These are phyloP conservation scores for Drosophila kambysellisi DNA, from an alignment of 2,888 invertebrate species.

Conservation along the genomic window DNA sequence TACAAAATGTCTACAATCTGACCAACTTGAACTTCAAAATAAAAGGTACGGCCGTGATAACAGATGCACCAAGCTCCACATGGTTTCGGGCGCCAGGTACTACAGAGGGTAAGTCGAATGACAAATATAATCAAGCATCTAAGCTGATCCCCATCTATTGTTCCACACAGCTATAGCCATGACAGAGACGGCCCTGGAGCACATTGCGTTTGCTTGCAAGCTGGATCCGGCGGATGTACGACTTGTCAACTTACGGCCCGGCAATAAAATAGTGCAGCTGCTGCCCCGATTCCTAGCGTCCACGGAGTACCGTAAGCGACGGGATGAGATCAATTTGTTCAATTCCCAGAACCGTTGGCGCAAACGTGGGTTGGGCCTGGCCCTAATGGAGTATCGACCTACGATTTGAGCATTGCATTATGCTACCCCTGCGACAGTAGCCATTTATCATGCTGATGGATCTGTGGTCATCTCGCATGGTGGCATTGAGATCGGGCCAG, in stretches of 20 bases:
- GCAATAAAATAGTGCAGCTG: conserved; percentile 84
- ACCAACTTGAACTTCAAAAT: conserved; percentile 87
- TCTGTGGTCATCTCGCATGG: conserved; percentile 90
- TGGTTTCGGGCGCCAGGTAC: conserved; percentile 88
- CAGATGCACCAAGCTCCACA: conserved; percentile 90
- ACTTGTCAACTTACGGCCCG: conserved; percentile 86
- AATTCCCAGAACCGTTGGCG: conserved; percentile 92
- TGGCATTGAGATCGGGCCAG: conserved; percentile 93
- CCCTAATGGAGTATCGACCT: conserved; percentile 87
- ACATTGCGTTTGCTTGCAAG: conserved; percentile 86
- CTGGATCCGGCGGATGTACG: conserved; percentile 88
- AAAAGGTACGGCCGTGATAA: conserved; percentile 88
- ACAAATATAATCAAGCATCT: background rate
- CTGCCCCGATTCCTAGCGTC: conserved; percentile 86
- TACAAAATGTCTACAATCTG: conserved; percentile 88
- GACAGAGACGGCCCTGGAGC: conserved; percentile 88
- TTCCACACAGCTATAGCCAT: conserved; percentile 85
- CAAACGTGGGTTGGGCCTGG: conserved; percentile 90
- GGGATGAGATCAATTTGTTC: conserved; percentile 86
- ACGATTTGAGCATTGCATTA: conserved; percentile 29
- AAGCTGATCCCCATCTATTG: background rate
- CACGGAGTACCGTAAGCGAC: conserved; percentile 87
- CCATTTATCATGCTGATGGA: conserved; percentile 90
- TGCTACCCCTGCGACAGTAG: conserved; percentile 88
- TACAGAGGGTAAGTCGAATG: conserved; percentile 86